Base-by-base conservation (phyloP, 2,113 vertebrate species). In the Erpornis zantholeuca region DNA sequence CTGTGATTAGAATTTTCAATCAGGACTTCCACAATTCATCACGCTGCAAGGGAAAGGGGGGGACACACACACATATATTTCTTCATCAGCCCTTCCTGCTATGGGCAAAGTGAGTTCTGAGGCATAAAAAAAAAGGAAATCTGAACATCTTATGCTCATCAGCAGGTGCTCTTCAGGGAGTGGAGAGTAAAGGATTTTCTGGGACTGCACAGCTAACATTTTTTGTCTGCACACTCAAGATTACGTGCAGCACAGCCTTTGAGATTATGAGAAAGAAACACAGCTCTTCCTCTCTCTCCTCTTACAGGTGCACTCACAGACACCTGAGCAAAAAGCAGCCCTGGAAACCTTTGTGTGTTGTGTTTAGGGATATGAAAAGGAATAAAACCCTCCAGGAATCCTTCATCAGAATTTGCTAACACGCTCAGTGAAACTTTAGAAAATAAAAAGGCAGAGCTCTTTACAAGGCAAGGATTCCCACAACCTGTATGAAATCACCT, bases 1-100 rank as follows among this genome's bases (percentile, higher is more conserved):
- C 97, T 98, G 98, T 98, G 98, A 97, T 97, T 95, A 97, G 98
- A 98, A 98, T 98, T 97, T 97, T 96, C 98, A 98, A 97, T 98
- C 96, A 97, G 97, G 91, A 77, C 91, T 94, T 97, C 88, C 93
- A 88, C 53, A 73, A 98, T 97, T 96, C 95, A 94, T 97, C 97
- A 93, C 8, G 38, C 73, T 60, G 69, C 53, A 25, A 38, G 82
- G 90, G 75, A 84, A 64, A 42, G n/a, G 65, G 25, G 72, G 28
- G 54, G 52, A 86, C 45, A 29, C 50, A 73, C 38, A 12, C 45
- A 29, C 50, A 73, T 35, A 12, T 59, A 50, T 52, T 94, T 92
- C 88, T 94, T 85, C 82, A 50, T 56, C 78, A 86, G 84, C 63
- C 69, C 76, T 70, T 86, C 70, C 83, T 82, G 44, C 75, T 76